Evolutionary conservation across 2,797 vertebrate genomes (phyloP).

Genomic region (Parotocinclus haroldoi): DNA sequence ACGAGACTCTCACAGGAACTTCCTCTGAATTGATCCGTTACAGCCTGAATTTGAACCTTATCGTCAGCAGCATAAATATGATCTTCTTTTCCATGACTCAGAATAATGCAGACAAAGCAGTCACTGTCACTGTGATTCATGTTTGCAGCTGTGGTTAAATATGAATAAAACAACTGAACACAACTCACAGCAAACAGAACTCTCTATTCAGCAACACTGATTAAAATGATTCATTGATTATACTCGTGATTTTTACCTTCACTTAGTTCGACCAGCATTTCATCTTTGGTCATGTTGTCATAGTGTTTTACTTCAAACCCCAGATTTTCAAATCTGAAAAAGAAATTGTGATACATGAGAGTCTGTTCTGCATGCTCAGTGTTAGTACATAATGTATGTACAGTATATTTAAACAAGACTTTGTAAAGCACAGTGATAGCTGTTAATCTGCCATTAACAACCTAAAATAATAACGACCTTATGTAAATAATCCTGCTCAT

Average conservation of each 20-base stretch:
- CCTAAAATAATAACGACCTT: too few relatives aligned
- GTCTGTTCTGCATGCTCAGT: too few relatives aligned
- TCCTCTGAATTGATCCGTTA: slow-evolving; percentile 84
- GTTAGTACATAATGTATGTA: too few relatives aligned
- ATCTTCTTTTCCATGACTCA: slow-evolving; percentile 88
- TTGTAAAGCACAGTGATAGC: too few relatives aligned
- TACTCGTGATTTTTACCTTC: slow-evolving; percentile 76
- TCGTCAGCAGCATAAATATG: slow-evolving; percentile 76
- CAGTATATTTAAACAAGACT: too few relatives aligned
- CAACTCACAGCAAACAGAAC: background rate
- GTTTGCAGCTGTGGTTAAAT: slow-evolving; percentile 67
- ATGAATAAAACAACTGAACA: background rate
- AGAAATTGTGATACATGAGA: too few relatives aligned
- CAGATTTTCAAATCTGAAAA: slow-evolving; percentile 70
- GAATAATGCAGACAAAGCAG: slow-evolving; percentile 87
- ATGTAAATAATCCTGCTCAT: too few relatives aligned
- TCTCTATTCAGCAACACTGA: background rate
- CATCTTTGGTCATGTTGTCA: slow-evolving; percentile 69
- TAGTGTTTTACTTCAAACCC: slow-evolving; percentile 82
- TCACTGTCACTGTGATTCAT: slow-evolving; percentile 79
- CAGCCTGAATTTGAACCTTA: slow-evolving; percentile 74
- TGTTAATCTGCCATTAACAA: too few relatives aligned
- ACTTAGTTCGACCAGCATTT: slow-evolving; percentile 67
- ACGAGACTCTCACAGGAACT: slow-evolving; percentile 82
- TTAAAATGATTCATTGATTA: too few relatives aligned